Conservation (phyloP, 2,113 vertebrate species). For the Melanocharis versteri region DNA sequence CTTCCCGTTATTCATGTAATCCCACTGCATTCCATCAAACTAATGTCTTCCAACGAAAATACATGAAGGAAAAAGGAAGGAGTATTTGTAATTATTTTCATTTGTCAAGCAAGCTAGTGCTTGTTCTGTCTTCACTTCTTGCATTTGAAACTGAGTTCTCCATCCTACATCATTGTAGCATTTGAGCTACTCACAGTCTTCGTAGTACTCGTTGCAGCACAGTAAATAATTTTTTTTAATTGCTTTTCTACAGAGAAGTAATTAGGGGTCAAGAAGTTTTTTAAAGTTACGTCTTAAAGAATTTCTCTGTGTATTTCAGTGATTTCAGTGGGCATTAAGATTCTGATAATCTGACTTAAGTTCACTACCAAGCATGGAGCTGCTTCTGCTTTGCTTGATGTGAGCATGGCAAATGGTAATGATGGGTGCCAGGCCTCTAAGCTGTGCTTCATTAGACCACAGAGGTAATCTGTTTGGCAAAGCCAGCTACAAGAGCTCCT, state of each 20-base stretch:
- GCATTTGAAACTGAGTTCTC: background rate
- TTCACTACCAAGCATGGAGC: background rate
- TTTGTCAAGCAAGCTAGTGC: conserved; percentile 2
- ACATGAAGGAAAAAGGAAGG: background rate
- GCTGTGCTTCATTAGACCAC: background rate
- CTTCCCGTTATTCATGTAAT: background rate
- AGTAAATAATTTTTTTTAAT: background rate
- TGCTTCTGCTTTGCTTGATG: background rate
- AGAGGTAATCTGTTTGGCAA: background rate
- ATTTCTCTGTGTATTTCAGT: background rate
- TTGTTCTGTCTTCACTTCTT: background rate
- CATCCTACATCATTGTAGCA: background rate
- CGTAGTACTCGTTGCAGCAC: background rate
- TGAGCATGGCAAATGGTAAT: too few species aligned
- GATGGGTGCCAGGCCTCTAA: background rate
- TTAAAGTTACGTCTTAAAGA: background rate
- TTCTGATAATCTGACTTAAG: background rate
- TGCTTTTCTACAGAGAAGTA: background rate
- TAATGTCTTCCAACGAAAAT: conserved; percentile 30
- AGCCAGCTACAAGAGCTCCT: background rate
- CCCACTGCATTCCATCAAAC: conserved; percentile 10
- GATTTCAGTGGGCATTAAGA: background rate
- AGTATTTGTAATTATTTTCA: conserved; percentile 25
- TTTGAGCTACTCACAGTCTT: background rate
- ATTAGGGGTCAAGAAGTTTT: background rate